Conservation (phyloP, 2,888 invertebrate species). For the Drosophila demipolita region DNA sequence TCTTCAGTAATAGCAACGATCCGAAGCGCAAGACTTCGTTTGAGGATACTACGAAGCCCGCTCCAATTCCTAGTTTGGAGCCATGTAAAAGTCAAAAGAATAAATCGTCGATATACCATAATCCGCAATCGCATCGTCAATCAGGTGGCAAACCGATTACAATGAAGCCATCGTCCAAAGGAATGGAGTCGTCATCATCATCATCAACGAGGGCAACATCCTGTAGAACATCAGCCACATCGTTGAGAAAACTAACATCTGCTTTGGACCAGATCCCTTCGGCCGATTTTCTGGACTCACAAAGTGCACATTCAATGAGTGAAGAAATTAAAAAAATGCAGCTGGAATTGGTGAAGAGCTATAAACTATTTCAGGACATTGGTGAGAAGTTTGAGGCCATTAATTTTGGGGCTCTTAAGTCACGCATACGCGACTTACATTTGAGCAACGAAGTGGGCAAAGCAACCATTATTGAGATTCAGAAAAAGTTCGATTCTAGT, state of each 20-base stretch:
- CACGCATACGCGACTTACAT: constrained; percentile 80
- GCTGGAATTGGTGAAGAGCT: constrained; percentile 75
- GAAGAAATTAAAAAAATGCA: constrained; percentile 79
- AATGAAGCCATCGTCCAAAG: constrained; percentile 44
- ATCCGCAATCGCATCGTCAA: constrained; percentile 36
- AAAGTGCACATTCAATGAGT: constrained; percentile 61
- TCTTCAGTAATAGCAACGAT: constrained; percentile 44
- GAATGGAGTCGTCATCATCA: constrained; percentile 5
- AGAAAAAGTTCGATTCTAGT: constrained; percentile 70
- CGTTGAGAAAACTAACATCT: constrained; percentile 12
- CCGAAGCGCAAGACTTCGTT: constrained; percentile 40
- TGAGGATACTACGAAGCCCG: constrained; percentile 46
- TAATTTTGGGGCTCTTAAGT: constrained; percentile 72
- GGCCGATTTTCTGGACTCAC: constrained; percentile 47
- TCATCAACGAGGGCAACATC: constrained; percentile 13
- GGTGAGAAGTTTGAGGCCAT: constrained; percentile 81
- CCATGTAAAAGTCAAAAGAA: constrained; percentile 12
- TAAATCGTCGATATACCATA: constrained; percentile 14
- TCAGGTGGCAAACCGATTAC: constrained; percentile 45
- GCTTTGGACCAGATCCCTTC: constrained; percentile 28
- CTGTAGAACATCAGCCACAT: constrained; percentile 15
- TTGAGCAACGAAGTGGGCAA: constrained; percentile 62
- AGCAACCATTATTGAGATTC: constrained; percentile 59
- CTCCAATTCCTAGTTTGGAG: constrained; percentile 37
- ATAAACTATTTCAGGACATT: constrained; percentile 78